phyloP scores from a whole-genome alignment of 35 echinoderm and acorn worm genomes.

The Apostichopus californicus region DNA sequence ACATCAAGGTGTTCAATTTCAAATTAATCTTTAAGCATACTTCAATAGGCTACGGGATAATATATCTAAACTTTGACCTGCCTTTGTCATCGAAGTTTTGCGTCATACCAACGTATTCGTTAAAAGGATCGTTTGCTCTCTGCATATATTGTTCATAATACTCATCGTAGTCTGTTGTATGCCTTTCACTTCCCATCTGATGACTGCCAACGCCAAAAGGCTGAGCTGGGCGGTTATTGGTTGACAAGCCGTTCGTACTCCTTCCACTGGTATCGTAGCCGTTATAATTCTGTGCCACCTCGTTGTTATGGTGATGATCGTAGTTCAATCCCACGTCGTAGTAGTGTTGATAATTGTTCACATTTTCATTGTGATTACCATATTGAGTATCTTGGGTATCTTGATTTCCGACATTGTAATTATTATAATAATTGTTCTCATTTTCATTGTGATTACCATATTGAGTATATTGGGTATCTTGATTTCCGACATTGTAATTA shows the following conservation, averaged over 20 bases:
- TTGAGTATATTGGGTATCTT: background rate
- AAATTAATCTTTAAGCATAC: no score
- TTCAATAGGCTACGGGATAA: background rate
- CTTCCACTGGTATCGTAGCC: background rate
- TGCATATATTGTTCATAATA: background rate
- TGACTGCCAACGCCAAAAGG: background rate
- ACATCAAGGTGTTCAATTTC: no score
- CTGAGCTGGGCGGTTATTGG: background rate
- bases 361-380: background rate
- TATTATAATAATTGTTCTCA: background rate
- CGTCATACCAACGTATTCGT: background rate
- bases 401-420: background rate
- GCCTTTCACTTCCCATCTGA: background rate
- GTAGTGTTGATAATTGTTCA: background rate
- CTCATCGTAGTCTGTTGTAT: background rate
- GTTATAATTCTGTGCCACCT: background rate
- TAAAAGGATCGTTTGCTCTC: background rate
- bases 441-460: background rate
- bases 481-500: background rate
- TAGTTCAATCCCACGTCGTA: background rate
- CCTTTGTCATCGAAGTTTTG: no score
- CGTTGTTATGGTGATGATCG: background rate
- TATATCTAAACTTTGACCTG: background rate
- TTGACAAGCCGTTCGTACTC: background rate
- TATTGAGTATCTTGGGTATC: background rate